Percentiles rank a stretch among this genome's conserved stretches.
Conservation (phyloP, 2,113 vertebrate species). For the Perognathus longimembris region DNA sequence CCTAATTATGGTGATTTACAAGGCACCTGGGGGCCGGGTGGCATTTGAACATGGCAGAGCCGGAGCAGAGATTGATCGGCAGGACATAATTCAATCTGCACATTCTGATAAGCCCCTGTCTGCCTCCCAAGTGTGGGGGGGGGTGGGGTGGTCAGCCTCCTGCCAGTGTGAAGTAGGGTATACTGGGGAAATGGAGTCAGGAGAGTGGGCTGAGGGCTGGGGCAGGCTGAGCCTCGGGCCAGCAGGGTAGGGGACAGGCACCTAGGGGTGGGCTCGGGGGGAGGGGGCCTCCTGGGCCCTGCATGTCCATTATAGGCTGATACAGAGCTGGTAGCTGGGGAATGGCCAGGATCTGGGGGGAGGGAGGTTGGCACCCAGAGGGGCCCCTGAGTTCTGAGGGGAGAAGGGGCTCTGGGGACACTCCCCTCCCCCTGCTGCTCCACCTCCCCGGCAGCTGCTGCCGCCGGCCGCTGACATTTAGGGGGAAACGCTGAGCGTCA, state of each 20-base stretch:
- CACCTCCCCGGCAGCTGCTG: constrained; percentile 32
- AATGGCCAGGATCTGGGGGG: not conserved
- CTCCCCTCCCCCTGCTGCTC: not conserved
- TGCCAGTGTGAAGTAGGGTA: not conserved
- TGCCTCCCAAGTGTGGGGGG: constrained; percentile 16
- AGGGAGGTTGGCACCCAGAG: too few species aligned
- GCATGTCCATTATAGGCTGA: too few species aligned
- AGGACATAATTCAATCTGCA: constrained; percentile 66
- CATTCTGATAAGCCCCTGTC: constrained; percentile 71
- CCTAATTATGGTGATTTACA: constrained; percentile 87
- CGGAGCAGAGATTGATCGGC: constrained; percentile 81
- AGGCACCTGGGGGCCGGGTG: constrained; percentile 85
- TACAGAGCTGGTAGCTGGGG: too few species aligned
- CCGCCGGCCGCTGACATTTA: constrained; percentile 86
- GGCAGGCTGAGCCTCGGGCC: too few species aligned
- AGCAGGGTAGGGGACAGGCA: too few species aligned
- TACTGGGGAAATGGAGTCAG: not conserved
- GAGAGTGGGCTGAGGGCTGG: too few species aligned
- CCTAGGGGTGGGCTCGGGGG: too few species aligned
- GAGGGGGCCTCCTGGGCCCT: too few species aligned
- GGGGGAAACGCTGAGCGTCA: constrained; percentile 81
- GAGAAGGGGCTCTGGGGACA: not conserved
- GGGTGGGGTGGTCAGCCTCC: not conserved
- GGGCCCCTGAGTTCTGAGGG: not conserved
- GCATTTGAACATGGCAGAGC: constrained; percentile 79